Evolutionary conservation across 2,113 vertebrate genomes (phyloP).

Genomic region (Apistogramma diplotaenia): DNA sequence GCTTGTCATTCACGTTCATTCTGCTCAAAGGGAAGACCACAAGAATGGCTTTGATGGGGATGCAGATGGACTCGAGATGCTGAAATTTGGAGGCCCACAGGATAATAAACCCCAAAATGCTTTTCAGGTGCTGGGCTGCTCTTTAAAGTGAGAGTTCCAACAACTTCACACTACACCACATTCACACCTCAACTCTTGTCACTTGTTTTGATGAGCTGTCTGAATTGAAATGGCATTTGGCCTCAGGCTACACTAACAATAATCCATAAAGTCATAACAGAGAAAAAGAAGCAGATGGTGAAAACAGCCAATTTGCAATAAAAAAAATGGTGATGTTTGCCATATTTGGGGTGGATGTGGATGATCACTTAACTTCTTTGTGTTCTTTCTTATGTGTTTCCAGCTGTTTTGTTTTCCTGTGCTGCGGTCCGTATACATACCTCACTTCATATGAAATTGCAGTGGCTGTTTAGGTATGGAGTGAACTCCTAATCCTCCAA

Average conservation of each 20-base stretch:
- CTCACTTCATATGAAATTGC: not conserved
- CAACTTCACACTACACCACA: not conserved
- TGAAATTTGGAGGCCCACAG: not conserved
- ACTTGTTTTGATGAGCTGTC: slow-evolving; percentile 36
- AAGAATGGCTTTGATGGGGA: not conserved
- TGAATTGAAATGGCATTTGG: slow-evolving; percentile 13
- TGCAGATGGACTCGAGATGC: not conserved
- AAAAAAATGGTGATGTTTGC: not conserved
- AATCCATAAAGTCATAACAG: slow-evolving; percentile 31
- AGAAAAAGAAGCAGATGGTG: slow-evolving; percentile 40
- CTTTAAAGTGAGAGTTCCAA: not conserved
- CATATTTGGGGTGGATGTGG: not conserved
- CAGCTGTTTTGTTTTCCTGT: not conserved
- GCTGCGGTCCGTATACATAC: not conserved
- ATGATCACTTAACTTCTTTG: not conserved
- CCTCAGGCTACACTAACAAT: slow-evolving; percentile 26
- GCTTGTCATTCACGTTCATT: not conserved
- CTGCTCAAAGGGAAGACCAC: not conserved
- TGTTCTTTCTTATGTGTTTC: not conserved
- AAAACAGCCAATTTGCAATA: slow-evolving; percentile 14
- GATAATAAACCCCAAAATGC: not conserved
- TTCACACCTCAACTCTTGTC: slow-evolving; percentile 37
- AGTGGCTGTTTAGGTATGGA: not conserved
- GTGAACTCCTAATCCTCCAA: not conserved
- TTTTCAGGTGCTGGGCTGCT: not conserved